Percentiles rank a stretch among this genome's conserved stretches.
Conservation (phyloP, 1,140 invertebrate genomes). For the Cecropterus lyciades region DNA sequence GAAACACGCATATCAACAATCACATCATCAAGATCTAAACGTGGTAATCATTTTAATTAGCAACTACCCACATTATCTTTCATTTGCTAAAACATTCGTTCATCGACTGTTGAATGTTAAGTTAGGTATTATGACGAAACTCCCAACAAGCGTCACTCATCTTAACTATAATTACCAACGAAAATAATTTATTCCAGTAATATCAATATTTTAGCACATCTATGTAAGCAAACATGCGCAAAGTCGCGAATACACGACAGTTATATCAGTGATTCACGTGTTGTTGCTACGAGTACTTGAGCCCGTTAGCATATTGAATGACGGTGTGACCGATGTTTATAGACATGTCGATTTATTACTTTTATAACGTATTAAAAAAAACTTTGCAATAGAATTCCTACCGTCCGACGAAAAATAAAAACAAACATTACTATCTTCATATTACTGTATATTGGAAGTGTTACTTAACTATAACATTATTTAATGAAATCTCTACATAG, state of each 20-base stretch:
- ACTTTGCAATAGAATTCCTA: background rate
- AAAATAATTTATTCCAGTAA: background rate
- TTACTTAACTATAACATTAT: background rate
- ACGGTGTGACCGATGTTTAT: conserved; percentile 45
- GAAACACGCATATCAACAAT: no score
- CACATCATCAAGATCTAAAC: background rate
- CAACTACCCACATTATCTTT: background rate
- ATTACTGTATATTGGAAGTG: background rate
- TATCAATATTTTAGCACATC: conserved; percentile 59
- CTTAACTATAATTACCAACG: background rate
- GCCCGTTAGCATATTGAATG: conserved; percentile 71
- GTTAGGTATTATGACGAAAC: background rate
- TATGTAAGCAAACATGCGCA: conserved; percentile 67
- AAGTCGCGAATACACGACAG: conserved; percentile 74
- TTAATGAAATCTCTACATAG: conserved; percentile 42
- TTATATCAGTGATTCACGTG: conserved; percentile 77
- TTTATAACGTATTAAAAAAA: background rate
- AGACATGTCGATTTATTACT: conserved; percentile 8
- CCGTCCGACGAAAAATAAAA: background rate
- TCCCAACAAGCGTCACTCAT: background rate
- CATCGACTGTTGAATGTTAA: background rate
- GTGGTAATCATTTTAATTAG: background rate
- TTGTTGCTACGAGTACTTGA: conserved; percentile 61
- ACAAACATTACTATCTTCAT: background rate
- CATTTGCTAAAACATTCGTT: background rate